These are phyloP conservation scores for Drosophila obscura DNA, from an alignment of 1,140 invertebrate genomes.

Conservation along the genomic window DNA sequence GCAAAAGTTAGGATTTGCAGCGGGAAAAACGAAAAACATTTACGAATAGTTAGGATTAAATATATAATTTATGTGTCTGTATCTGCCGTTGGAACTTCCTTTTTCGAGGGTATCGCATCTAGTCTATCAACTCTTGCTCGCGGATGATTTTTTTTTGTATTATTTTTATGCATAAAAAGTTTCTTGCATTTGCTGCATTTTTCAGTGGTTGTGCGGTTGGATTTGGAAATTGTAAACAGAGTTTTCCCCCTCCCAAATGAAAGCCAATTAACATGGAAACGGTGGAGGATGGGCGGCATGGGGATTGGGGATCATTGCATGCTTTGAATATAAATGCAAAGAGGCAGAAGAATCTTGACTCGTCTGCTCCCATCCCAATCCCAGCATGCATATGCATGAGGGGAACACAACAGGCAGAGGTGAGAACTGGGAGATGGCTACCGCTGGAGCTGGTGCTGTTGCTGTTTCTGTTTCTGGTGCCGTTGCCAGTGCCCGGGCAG, in stretches of 20 bases:
- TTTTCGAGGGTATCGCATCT: too few species aligned
- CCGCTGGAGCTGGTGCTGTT: too few species aligned
- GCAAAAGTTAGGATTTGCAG: too few species aligned
- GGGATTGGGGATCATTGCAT: slow-evolving; percentile 21
- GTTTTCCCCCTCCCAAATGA: slow-evolving; percentile 24
- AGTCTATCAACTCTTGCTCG: too few species aligned
- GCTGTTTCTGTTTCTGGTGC: too few species aligned
- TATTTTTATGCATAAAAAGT: slow-evolving; percentile 48
- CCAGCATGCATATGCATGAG: slow-evolving; percentile 41
- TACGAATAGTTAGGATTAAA: too few species aligned
- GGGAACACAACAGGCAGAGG: neutral
- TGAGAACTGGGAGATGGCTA: neutral
- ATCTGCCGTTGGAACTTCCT: too few species aligned
- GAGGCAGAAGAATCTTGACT: slow-evolving; percentile 8
- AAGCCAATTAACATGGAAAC: slow-evolving; percentile 32
- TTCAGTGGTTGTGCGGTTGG: slow-evolving; percentile 40
- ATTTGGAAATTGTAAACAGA: slow-evolving; percentile 45
- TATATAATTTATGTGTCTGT: too few species aligned
- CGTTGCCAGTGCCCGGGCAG: too few species aligned
- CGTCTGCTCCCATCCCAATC: neutral
- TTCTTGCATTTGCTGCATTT: slow-evolving; percentile 7
- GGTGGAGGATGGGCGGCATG: neutral
- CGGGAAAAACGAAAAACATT: too few species aligned
- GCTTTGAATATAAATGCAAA: slow-evolving; percentile 31
- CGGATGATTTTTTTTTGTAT: neutral